These are phyloP conservation scores for Burhinus oedicnemus DNA, from an alignment of 2,113 vertebrate species.

Conservation along the genomic window DNA sequence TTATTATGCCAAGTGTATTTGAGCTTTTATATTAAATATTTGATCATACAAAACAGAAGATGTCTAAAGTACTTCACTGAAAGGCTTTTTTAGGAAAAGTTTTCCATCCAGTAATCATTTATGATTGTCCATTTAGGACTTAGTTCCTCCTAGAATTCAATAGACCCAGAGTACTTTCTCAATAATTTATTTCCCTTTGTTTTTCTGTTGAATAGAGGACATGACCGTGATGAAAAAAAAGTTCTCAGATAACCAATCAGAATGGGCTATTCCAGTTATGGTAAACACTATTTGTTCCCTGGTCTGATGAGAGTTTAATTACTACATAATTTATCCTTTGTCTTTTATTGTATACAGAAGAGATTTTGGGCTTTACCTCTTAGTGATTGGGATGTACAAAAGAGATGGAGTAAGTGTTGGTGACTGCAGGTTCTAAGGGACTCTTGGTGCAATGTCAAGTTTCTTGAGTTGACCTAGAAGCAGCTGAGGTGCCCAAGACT, in stretches of 20 bases:
- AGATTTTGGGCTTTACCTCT: background rate
- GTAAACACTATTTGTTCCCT: background rate
- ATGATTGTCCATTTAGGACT: background rate
- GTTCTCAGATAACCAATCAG: background rate
- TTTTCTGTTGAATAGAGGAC: background rate
- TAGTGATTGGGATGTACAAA: background rate
- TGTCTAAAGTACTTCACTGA: background rate
- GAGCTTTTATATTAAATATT: background rate
- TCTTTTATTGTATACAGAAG: background rate
- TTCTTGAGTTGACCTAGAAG: background rate
- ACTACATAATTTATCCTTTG: background rate
- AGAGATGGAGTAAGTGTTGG: background rate
- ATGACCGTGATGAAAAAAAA: background rate
- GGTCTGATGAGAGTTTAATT: background rate
- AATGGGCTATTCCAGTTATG: background rate
- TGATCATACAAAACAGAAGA: background rate
- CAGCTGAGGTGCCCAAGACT: background rate
- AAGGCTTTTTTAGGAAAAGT: background rate
- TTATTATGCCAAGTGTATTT: background rate
- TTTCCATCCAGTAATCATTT: background rate
- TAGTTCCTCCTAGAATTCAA: background rate
- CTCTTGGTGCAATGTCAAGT: background rate
- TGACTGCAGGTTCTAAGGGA: background rate
- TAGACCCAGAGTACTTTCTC: background rate
- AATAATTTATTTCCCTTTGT: background rate